Percentiles rank a stretch among this genome's conserved stretches.
These are phyloP conservation scores for Plagodis dolabraria DNA, from an alignment of 2,888 invertebrate species.

Conservation along the genomic window DNA sequence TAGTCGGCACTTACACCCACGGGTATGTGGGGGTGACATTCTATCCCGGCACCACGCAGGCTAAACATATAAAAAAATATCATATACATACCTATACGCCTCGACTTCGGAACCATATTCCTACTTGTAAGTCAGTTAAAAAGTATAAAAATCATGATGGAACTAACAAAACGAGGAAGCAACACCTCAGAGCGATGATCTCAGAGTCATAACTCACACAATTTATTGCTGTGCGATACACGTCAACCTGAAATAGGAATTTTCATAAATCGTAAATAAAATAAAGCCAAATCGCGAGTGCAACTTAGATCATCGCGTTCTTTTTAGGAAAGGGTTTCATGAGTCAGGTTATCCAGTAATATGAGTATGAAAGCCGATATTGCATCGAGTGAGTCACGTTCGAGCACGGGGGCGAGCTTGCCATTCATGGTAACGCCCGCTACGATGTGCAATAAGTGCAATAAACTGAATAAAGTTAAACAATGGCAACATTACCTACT, in stretches of 20 bases:
- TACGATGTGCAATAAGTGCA: conserved; percentile 9
- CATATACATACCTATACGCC: no score
- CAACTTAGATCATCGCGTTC: conserved; percentile 49
- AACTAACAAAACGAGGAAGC: background rate
- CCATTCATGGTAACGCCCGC: conserved; percentile 41
- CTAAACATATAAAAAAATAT: no score
- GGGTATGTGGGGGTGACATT: no score
- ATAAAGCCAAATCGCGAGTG: conserved; percentile 21
- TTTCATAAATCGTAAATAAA: conserved; percentile 20
- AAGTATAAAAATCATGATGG: background rate
- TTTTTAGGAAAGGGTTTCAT: conserved; percentile 39
- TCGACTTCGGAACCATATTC: no score
- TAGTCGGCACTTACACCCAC: no score
- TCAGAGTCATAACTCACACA: conserved; percentile 5
- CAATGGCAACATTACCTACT: no score
- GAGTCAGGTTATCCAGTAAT: conserved; percentile 35
- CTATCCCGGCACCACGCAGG: no score
- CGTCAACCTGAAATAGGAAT: conserved; percentile 13
- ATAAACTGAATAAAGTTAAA: conserved; percentile 6
- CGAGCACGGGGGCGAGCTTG: conserved; percentile 29
- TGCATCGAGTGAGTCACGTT: conserved; percentile 41
- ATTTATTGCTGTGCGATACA: conserved; percentile 15
- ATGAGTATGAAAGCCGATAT: conserved; percentile 24
- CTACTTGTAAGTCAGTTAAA: no score
- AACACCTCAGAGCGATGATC: conserved; percentile 14